A percentile compares a stretch with the other conserved stretches of the same genome.
Conservation (phyloP, 2,888 invertebrate genomes). For the Helobdella robusta region DNA sequence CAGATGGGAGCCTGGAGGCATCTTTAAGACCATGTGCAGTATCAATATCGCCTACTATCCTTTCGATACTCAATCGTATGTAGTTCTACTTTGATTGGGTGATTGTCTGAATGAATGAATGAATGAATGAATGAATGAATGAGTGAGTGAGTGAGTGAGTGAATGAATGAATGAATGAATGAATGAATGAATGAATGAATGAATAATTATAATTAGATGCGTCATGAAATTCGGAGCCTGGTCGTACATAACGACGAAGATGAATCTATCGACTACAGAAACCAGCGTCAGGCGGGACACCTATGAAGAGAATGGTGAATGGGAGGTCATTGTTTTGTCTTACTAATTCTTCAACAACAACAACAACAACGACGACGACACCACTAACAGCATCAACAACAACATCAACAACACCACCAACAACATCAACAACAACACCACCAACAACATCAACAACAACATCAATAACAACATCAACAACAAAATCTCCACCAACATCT, state of each 20-base stretch:
- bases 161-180: no score
- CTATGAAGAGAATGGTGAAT: slow-evolving; percentile 36
- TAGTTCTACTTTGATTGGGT: not conserved
- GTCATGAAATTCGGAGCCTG: slow-evolving; percentile 35
- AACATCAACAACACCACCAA: no score
- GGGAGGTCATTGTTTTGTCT: slow-evolving; percentile 27
- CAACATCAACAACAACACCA: no score
- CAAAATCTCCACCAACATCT: no score
- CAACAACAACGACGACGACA: no score
- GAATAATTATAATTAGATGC: slow-evolving; percentile 22
- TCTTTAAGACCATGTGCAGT: slow-evolving; percentile 37
- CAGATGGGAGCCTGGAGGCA: slow-evolving; percentile 36
- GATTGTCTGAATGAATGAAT: no score
- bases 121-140: no score
- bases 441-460: no score
- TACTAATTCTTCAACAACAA: not conserved
- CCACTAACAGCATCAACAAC: no score
- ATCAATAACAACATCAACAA: no score
- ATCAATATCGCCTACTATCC: slow-evolving; percentile 38
- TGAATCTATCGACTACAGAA: slow-evolving; percentile 35
- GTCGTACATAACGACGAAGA: slow-evolving; percentile 37
- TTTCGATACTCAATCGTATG: slow-evolving; percentile 34
- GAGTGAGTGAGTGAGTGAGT: no score
- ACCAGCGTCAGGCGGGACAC: slow-evolving; percentile 31
- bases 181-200: not conserved